Evolutionary conservation across 1,140 invertebrate species (phyloP), one percentile per base, ranked within the genome.

Genomic region (Drosophila navojoa): DNA sequence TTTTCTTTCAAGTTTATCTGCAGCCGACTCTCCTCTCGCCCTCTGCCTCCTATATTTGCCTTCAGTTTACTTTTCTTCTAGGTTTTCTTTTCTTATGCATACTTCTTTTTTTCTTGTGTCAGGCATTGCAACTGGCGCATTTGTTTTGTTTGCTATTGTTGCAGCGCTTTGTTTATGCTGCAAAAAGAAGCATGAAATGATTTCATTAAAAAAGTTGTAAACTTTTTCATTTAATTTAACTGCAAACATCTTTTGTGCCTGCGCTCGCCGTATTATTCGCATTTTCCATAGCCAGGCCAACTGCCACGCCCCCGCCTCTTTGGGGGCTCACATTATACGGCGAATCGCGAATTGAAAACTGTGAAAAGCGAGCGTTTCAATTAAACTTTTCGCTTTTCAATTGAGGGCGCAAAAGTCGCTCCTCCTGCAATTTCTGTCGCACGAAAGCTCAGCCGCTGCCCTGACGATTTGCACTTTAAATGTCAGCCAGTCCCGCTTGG

Each of bases 191-290:
- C 77, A 89, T 90, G 72, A 89, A 90, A 90, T 89, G 80, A 90
- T 89, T 89, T 89, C 84, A 89, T 89, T 89, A 89, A 89, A 87
- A 90, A 89, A 89, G 80, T 89, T 89, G 77, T 80, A 89, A 89
- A 89, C 80, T 89, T 89, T 89, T 89, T 89, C 84, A 89, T 89
- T 89, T 89, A 89, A 89, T 89, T 89, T 89, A 87, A 87, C 84
- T 89, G 82, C 84, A 87, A 89, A 89, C 84, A 89, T 87, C 82
- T 79, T 87, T 87, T 89, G 84, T 82, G 82, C 72, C 64, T 49
- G 38, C 42, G 38, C 57, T 60, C 38, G 29, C 57, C 40, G 57
- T 47, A 66, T 59, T 62, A 60, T 81, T 73, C 70, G 40, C 53
- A 44, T 45, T 38, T 4, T 66, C n/a, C 42, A 45, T n/a, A 29